These are phyloP conservation scores for Oreocharis arfaki DNA, from an alignment of 2,113 vertebrate genomes.

Conservation along the genomic window DNA sequence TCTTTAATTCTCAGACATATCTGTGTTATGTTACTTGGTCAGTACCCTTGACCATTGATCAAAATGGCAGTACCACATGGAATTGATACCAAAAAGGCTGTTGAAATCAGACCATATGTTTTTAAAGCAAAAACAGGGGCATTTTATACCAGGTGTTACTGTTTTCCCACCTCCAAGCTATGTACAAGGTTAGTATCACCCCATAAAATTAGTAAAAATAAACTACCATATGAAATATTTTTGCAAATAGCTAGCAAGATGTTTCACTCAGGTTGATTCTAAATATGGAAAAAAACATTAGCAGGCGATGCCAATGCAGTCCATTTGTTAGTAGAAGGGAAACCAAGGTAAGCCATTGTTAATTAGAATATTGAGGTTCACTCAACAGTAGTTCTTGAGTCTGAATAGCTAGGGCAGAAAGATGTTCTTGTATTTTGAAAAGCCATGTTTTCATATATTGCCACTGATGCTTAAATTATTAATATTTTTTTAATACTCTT, in stretches of 20 bases:
- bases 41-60: not conserved
- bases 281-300: not conserved
- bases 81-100: not conserved
- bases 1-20: not conserved
- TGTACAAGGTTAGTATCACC: not conserved
- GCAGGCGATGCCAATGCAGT: not conserved
- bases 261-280: not conserved
- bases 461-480: not conserved
- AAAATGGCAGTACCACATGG: not conserved
- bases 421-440: not conserved
- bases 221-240: not conserved
- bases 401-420: not conserved
- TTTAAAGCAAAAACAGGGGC: not conserved
- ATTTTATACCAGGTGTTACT: not conserved
- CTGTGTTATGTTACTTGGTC: rapidly evolving
- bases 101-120: not conserved
- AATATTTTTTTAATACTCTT: not conserved
- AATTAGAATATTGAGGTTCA: not conserved
- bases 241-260: not conserved
- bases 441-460: not conserved
- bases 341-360: not conserved
- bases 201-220: not conserved
- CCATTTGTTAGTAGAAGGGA: not conserved
- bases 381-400: not conserved
- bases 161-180: not conserved